These are phyloP conservation scores for Lepus timidus DNA, from an alignment of 2,113 vertebrate genomes.

Conservation along the genomic window DNA sequence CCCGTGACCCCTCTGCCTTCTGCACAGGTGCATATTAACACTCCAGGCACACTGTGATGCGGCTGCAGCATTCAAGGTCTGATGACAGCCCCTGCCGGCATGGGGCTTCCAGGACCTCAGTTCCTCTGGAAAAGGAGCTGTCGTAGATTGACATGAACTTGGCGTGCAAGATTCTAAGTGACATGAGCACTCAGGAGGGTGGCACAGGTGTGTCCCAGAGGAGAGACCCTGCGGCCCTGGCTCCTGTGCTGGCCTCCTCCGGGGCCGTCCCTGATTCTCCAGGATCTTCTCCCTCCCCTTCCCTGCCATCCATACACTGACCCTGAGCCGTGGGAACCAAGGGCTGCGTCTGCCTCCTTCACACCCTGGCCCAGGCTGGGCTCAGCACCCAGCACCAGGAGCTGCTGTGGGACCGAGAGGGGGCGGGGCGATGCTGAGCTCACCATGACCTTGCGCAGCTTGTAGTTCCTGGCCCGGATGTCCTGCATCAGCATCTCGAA, in stretches of 20 bases:
- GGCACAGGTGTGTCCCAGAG: accelerated
- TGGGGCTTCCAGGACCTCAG: not conserved
- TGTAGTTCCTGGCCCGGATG: conserved; percentile 95
- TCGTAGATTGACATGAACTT: not conserved
- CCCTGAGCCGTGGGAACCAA: no score
- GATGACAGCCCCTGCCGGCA: no score
- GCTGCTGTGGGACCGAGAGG: accelerated
- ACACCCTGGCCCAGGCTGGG: accelerated
- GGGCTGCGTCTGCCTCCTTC: not conserved
- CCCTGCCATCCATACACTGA: not conserved
- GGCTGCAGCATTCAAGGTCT: accelerated
- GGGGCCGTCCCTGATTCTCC: not conserved
- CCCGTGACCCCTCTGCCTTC: not conserved
- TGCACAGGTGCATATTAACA: accelerated
- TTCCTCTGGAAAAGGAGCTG: not conserved
- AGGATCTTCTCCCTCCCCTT: no score
- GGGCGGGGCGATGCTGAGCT: conserved; percentile 68
- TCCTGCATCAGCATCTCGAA: conserved; percentile 99
- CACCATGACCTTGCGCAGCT: conserved; percentile 98
- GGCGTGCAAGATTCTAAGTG: not conserved
- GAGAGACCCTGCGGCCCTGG: accelerated
- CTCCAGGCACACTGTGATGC: not conserved
- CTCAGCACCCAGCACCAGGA: not conserved
- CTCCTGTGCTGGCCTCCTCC: not conserved
- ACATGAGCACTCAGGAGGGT: accelerated